phyloP scores from a whole-genome alignment of 2,888 invertebrate genomes.

The Ophion ventricosus region DNA sequence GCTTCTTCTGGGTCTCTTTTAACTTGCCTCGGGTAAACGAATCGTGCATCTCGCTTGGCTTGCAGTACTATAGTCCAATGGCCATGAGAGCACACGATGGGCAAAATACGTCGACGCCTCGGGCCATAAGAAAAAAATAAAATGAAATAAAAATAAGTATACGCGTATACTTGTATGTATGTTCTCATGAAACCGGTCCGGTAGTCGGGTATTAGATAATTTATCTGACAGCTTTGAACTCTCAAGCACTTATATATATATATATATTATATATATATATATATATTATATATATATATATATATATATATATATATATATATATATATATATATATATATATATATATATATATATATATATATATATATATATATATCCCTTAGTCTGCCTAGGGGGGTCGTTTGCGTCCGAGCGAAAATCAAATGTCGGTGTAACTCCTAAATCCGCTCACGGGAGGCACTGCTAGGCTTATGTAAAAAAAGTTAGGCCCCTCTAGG shows the following conservation, averaged over 20 bases:
- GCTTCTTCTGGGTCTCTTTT: conserved; percentile 22
- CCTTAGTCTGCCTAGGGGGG: too few species aligned
- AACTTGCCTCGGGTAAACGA: conserved; percentile 38
- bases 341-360: too few species aligned
- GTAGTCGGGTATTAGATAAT: conserved; percentile 74
- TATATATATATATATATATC: too few species aligned
- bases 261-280: too few species aligned
- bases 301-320: too few species aligned
- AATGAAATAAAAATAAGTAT: conserved; percentile 5
- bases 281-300: too few species aligned
- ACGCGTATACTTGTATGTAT: neutral
- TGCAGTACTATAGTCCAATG: conserved; percentile 53
- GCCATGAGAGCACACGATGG: conserved; percentile 56
- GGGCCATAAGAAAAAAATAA: conserved; percentile 32
- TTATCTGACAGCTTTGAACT: conserved; percentile 75
- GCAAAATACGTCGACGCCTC: conserved; percentile 64
- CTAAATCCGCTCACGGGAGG: too few species aligned
- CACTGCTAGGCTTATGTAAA: too few species aligned
- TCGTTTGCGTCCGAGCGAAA: too few species aligned
- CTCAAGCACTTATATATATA: conserved; percentile 57
- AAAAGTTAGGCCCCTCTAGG: too few species aligned
- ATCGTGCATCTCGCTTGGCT: conserved; percentile 52
- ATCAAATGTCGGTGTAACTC: too few species aligned
- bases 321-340: too few species aligned
- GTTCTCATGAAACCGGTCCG: conserved; percentile 71